Percentiles rank a stretch among this genome's conserved stretches.
Conservation (phyloP, 2,888 invertebrate species). For the Serripes groenlandicus region DNA sequence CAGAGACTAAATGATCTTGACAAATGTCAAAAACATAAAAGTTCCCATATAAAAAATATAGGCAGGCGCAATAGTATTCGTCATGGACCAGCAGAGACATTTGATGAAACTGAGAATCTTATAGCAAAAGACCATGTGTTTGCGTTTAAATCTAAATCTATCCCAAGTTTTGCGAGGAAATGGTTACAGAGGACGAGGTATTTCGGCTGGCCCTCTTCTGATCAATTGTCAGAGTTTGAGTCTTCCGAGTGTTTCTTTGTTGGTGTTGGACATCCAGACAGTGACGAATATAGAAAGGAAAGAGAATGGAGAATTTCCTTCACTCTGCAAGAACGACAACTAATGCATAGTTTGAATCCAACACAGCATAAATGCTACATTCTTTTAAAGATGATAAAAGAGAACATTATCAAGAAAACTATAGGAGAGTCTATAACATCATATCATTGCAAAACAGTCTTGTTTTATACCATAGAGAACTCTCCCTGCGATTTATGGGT, state of each 20-base stretch:
- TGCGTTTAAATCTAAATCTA: not conserved
- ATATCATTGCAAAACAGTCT: constrained; percentile 19
- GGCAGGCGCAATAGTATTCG: not conserved
- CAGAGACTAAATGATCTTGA: not conserved
- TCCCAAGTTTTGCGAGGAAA: not conserved
- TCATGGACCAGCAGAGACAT: not conserved
- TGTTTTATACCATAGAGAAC: constrained; percentile 13
- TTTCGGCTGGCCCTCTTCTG: not conserved
- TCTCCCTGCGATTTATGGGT: not conserved
- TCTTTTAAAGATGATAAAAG: constrained; percentile 31
- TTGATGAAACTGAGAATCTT: not conserved
- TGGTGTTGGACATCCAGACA: not conserved
- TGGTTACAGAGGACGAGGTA: not conserved
- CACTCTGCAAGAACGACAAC: constrained; percentile 16
- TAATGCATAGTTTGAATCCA: constrained; percentile 31
- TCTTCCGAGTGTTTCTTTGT: not conserved
- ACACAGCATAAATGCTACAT: not conserved
- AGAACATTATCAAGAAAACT: not conserved
- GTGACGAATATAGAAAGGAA: not conserved
- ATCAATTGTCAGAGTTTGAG: not conserved
- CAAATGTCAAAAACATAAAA: not conserved
- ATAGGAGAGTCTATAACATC: not conserved
- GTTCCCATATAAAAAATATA: not conserved
- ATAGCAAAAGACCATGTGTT: not conserved
- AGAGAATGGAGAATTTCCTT: constrained; percentile 36